Base-by-base conservation (phyloP, 2,797 vertebrate genomes). In the Catamblyrhynchus diadema region DNA sequence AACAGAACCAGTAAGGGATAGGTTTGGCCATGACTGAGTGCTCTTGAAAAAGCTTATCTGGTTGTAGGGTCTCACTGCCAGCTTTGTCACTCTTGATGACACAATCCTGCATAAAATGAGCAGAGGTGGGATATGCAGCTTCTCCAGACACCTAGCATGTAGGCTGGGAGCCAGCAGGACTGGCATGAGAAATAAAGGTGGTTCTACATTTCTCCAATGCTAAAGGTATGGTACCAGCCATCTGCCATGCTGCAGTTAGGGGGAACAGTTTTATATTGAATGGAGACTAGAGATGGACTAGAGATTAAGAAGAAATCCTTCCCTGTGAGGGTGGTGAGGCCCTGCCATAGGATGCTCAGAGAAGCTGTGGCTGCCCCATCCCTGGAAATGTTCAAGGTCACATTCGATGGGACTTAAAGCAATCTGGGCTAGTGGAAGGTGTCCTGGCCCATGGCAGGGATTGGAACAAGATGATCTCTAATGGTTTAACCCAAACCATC, bases 351-450 rank as follows among this genome's bases (percentile, higher is more conserved):
- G 25, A 0, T 78, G 51, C 39, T 4, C 44, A 45, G n/a, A 78
- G 39, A 90, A 51, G 33, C 39, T n/a, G 25, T 18, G 33, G 44
- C 37, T 71, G 65, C 14, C 25, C 44, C n/a, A 64, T 45, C 12
- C 24, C n/a, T 57, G 51, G 33, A 83, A 64, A n/a, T 17, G 18
- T 32, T 41, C 33, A 65, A 35, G 14, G 33, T 44, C 57, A 39
- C 0, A 0, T 30, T 65, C 1, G 4, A 65, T 0, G 1, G 25
- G 22, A 39, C 25, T 65, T 53, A 35, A 30, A 65, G 51, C 65
- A 71, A n/a, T 25, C 30, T 35, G 30, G 21, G 5, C 8, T 28
- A 51, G 19, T 53, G 33, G 39, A 35, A 78, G 21, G 12, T 47
- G 30, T 32, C 30, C 39, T 11, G 3, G 65, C 25, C 39, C 21